These are phyloP conservation scores for Polydrusus tereticollis DNA, from an alignment of 2,888 invertebrate genomes.

Conservation along the genomic window DNA sequence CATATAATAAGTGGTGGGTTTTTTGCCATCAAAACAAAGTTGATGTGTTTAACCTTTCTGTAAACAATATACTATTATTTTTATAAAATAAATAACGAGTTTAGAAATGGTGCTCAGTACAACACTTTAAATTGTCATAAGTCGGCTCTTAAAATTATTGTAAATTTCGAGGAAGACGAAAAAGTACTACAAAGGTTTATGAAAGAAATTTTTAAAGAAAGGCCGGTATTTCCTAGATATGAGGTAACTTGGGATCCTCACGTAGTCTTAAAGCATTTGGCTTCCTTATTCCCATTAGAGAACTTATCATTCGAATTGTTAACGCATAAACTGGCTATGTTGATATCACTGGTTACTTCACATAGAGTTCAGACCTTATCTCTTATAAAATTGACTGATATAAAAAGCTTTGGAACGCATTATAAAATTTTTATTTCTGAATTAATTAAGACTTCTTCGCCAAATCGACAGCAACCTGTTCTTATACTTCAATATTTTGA, in stretches of 20 bases:
- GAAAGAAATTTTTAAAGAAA: not conserved
- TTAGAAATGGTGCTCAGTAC: conserved; percentile 8
- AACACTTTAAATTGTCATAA: conserved; percentile 14
- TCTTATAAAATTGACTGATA: not conserved
- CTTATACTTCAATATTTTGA: conserved; percentile 8
- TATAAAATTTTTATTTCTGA: not conserved
- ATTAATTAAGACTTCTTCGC: not conserved
- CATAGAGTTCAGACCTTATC: not conserved
- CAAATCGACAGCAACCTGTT: not conserved
- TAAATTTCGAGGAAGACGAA: not conserved
- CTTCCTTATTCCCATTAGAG: not conserved
- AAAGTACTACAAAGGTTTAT: not conserved
- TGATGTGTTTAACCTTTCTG: not conserved
- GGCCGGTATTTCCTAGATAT: not conserved
- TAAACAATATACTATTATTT: conserved; percentile 6
- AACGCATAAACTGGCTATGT: not conserved
- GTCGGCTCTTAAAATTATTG: conserved; percentile 19
- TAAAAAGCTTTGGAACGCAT: not conserved
- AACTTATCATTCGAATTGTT: not conserved
- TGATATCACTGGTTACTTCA: not conserved
- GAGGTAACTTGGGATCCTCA: not conserved
- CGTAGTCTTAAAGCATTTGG: not conserved
- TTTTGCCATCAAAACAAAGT: not conserved
- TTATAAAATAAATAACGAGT: not conserved
- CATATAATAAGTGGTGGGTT: not conserved